Evolutionary conservation across 2,797 vertebrate genomes (phyloP).

Genomic region (Choloepus didactylus): DNA sequence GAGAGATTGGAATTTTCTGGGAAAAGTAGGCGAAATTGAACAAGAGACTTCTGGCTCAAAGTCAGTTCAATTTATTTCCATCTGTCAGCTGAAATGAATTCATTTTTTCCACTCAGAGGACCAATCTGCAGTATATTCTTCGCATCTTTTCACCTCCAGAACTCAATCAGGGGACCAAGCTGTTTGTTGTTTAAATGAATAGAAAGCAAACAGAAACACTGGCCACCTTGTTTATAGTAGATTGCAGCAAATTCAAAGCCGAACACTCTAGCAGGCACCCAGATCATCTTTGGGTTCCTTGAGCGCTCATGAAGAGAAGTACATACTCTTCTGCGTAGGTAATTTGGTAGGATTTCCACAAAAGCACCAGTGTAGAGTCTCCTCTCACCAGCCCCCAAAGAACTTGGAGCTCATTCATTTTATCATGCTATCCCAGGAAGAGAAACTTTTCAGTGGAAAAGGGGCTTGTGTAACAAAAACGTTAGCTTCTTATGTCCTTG

Average conservation of each 20-base stretch:
- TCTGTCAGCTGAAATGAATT: neutral
- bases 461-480: neutral
- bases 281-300: neutral
- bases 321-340: neutral
- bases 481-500: accelerated
- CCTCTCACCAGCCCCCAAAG: neutral
- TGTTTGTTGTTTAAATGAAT: neutral
- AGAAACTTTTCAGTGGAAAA: accelerated
- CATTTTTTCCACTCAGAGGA: neutral
- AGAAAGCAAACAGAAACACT: neutral
- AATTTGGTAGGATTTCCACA: neutral
- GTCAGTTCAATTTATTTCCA: neutral
- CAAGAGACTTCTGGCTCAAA: neutral
- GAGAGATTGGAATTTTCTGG: neutral
- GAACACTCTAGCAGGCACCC: neutral
- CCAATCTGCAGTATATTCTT: neutral
- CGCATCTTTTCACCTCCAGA: neutral
- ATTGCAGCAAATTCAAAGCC: neutral
- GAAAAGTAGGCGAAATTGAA: neutral
- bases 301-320: neutral
- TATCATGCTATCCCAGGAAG: neutral
- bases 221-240: neutral
- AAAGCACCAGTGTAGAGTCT: neutral
- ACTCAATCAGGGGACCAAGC: neutral
- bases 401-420: neutral